Evolutionary conservation across 2,113 vertebrate genomes (phyloP), one percentile per base, ranked within the genome.

Genomic region (Crocuta crocuta): DNA sequence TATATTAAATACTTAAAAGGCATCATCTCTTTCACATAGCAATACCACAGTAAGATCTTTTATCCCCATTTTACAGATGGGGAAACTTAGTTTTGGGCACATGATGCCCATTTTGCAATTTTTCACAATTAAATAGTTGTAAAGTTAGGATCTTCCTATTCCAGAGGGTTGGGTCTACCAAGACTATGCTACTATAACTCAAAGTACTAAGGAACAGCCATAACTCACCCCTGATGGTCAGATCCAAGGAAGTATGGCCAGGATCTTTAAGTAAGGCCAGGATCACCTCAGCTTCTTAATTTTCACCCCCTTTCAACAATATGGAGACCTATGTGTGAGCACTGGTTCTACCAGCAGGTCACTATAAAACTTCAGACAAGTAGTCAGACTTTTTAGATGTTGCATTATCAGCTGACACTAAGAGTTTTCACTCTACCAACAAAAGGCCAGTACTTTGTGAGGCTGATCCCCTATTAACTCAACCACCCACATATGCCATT

Each of bases 211-310:
- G 31, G 19, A 73, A n/a, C 0, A 1, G 23, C 8, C 10, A 16
- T 4, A 2, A 28, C 0, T 7, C 16, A 53, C 0, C 3, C 16
- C 8, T 63, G 5, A 2, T 43, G 71, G 15, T 12, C 24, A 66
- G 16, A 71, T 26, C 0, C 6, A 86, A 43, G 12, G 19, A 66
- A 4, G 4, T 10, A 53, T 15, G 6, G 13, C 19, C 31, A 78
- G 19, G n/a, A 81, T 39, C 11, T 23, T 63, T 71, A 63, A 63
- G 45, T 39, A 39, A 39, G 39, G 39, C 39, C 39, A 39, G 39
- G 39, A 39, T 61, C n/a, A 31, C 13, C 24, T 53, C 2, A 5
- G n/a, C 3, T 66, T 74, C 48, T 35, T 79, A 61, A 73, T 43
- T 89, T 8, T 76, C 4, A 65, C 10, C 12, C 23, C 76, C 0